Percentiles rank a stretch among this genome's conserved stretches.
phyloP scores from a whole-genome alignment of 2,113 vertebrate genomes.

The Pantherophis guttatus region DNA sequence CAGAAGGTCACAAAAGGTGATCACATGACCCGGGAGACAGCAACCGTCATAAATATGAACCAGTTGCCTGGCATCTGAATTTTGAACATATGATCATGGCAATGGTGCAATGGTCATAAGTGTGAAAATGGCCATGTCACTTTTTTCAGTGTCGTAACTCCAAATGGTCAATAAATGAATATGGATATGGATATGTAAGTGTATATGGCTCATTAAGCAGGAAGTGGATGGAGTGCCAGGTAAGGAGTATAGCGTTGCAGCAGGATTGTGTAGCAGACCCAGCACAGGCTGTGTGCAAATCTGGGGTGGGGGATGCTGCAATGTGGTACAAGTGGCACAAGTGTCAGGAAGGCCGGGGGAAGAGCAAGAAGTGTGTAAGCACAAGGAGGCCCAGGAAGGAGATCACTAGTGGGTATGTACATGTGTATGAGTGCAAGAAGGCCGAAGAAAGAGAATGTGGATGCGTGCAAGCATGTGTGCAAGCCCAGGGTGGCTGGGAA shows the following conservation, averaged over 20 bases:
- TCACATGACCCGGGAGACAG: background rate
- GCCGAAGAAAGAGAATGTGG: background rate
- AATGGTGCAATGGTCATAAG: background rate
- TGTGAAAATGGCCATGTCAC: background rate
- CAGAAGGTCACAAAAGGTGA: background rate
- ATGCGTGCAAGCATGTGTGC: fast-evolving
- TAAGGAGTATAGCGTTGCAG: background rate
- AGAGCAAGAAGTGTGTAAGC: background rate
- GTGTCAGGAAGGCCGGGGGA: background rate
- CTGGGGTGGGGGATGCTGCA: background rate
- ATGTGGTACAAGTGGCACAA: background rate
- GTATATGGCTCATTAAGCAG: background rate
- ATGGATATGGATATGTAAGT: too few relatives aligned
- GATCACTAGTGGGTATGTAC: background rate
- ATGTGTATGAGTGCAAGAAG: background rate
- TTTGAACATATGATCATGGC: background rate
- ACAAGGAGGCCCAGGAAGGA: background rate
- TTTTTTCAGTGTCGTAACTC: background rate
- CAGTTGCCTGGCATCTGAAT: background rate
- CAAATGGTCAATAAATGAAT: background rate
- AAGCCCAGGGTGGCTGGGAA: background rate
- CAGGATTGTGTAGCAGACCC: background rate
- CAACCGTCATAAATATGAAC: background rate
- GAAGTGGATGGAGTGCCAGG: background rate
- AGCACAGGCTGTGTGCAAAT: background rate